Percentiles rank a stretch among this genome's conserved stretches.
These are phyloP conservation scores for Caenorhabditis sp. DNA, from an alignment of 2,888 invertebrate species.

Conservation along the genomic window DNA sequence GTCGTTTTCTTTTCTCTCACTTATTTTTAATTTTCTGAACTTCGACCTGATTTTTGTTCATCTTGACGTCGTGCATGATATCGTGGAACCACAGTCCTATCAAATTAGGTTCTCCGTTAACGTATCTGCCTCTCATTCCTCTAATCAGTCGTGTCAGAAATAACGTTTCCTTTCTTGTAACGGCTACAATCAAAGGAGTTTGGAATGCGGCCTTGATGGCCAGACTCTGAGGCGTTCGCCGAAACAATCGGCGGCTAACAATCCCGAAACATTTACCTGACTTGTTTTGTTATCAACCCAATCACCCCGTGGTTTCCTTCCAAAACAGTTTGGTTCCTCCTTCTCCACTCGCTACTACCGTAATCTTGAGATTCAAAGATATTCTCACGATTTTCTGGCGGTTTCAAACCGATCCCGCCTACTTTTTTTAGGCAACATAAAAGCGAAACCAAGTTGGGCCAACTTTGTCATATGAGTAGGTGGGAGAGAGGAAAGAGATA, in stretches of 20 bases:
- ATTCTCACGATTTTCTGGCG: not conserved
- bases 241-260: not conserved
- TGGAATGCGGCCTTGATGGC: slow-evolving; percentile 48
- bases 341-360: slow-evolving; percentile 12
- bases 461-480: slow-evolving; percentile 43
- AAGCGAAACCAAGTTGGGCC: slow-evolving; percentile 24
- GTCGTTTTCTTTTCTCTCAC: not conserved
- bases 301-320: not conserved
- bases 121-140: not conserved
- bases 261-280: slow-evolving; percentile 24
- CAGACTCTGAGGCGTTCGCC: slow-evolving; percentile 47
- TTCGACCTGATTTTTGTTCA: slow-evolving; percentile 38
- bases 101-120: slow-evolving; percentile 35
- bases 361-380: slow-evolving; percentile 14
- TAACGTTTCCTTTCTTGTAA: slow-evolving; percentile 10
- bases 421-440: slow-evolving; percentile 39
- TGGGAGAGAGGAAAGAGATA: slow-evolving; percentile 22
- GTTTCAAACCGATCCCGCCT: slow-evolving; percentile 21
- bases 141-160: slow-evolving; percentile 20
- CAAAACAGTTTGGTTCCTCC: slow-evolving; percentile 20
- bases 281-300: slow-evolving; percentile 6
- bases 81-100: slow-evolving; percentile 25
- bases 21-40: not conserved
- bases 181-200: slow-evolving; percentile 29
- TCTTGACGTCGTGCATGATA: slow-evolving; percentile 7